Evolutionary conservation across 2,113 vertebrate species (phyloP).

Genomic region (Phodopus roborovskii): DNA sequence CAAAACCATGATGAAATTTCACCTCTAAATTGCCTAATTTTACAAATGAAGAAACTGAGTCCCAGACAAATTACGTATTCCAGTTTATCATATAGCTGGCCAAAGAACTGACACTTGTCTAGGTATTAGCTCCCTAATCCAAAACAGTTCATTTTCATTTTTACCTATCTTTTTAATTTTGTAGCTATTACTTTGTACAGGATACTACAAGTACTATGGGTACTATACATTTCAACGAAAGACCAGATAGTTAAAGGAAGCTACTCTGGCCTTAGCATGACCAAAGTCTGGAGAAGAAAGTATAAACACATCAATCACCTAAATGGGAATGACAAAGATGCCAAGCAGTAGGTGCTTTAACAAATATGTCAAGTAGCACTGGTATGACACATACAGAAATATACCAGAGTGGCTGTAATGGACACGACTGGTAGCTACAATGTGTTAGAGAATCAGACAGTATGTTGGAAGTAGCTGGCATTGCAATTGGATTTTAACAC

Average conservation of each 20-base stretch:
- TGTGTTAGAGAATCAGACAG: background rate
- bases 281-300: background rate
- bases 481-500: background rate
- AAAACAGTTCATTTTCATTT: background rate
- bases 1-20: background rate
- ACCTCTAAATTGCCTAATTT: background rate
- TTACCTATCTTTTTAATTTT: background rate
- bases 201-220: background rate
- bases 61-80: background rate
- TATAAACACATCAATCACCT: background rate
- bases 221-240: background rate
- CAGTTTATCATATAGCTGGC: background rate
- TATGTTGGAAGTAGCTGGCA: background rate
- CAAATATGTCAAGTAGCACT: background rate
- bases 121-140: background rate
- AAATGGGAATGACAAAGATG: background rate
- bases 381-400: background rate
- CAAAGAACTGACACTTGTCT: background rate
- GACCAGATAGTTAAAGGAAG: background rate
- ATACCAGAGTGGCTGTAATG: background rate
- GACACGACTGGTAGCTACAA: background rate
- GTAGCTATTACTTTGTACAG: background rate
- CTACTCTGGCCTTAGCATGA: background rate
- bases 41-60: conserved; percentile 23
- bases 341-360: background rate